phyloP scores from a whole-genome alignment of 2,888 invertebrate species.

The Scaptomyza flava region DNA sequence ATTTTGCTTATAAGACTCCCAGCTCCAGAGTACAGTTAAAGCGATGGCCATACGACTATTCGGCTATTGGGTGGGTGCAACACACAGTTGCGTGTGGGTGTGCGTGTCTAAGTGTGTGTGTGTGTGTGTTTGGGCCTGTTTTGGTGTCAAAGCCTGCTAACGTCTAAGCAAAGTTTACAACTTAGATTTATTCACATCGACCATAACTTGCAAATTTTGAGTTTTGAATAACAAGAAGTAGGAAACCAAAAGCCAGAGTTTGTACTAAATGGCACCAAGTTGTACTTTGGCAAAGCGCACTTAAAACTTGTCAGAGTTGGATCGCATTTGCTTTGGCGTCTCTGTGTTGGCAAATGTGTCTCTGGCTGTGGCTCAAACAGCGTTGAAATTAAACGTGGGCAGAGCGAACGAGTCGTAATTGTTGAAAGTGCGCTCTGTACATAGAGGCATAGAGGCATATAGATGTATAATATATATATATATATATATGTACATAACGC shows the following conservation, averaged over 20 bases:
- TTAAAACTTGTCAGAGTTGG: slow-evolving; percentile 45
- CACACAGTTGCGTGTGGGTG: slow-evolving; percentile 57
- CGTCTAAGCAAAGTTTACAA: slow-evolving; percentile 35
- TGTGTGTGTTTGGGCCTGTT: slow-evolving; percentile 41
- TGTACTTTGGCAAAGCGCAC: slow-evolving; percentile 40
- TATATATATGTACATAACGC: slow-evolving; percentile 52
- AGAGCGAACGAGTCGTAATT: slow-evolving; percentile 75
- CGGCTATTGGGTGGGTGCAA: slow-evolving; percentile 70
- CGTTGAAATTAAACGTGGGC: slow-evolving; percentile 68
- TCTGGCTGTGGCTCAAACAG: slow-evolving; percentile 67
- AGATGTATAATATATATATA: slow-evolving; percentile 1
- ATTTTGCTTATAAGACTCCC: slow-evolving; percentile 30
- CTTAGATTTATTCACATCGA: slow-evolving; percentile 20
- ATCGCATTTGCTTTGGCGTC: slow-evolving; percentile 32
- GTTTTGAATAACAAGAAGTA: slow-evolving; percentile 37
- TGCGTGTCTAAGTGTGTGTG: slow-evolving; percentile 19
- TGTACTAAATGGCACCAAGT: slow-evolving; percentile 4
- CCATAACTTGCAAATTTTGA: slow-evolving; percentile 24
- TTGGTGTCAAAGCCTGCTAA: slow-evolving; percentile 32
- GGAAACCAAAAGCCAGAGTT: slow-evolving; percentile 41
- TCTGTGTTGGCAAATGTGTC: slow-evolving; percentile 62
- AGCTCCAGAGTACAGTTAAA: slow-evolving; percentile 58
- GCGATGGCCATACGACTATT: slow-evolving; percentile 49
- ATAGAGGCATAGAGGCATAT: slow-evolving; percentile 12
- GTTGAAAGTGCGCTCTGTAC: slow-evolving; percentile 73